Conservation (phyloP, 2,113 vertebrate species). For the Oncorhynchus kisutch region DNA sequence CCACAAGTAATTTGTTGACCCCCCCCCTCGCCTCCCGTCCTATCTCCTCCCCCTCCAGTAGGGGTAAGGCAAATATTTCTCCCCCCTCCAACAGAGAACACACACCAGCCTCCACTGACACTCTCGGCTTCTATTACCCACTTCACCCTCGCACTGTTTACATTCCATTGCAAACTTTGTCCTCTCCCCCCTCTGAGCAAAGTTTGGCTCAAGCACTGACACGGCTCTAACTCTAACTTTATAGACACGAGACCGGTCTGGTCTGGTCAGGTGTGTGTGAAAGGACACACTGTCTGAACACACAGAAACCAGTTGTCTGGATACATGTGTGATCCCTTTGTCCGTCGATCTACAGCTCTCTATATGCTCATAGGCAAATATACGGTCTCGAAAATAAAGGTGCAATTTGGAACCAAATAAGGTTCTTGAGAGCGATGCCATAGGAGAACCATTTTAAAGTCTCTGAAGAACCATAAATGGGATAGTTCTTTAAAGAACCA, state of each 20-base stretch:
- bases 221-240: slow-evolving; percentile 22
- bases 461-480: no score
- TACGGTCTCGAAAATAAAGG: not conserved
- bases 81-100: slow-evolving; percentile 24
- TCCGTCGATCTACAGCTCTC: not conserved
- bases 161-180: slow-evolving; percentile 48
- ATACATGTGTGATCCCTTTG: not conserved
- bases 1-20: slow-evolving; percentile 47
- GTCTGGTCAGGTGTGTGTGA: slow-evolving; percentile 17
- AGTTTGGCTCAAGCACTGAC: slow-evolving; percentile 14
- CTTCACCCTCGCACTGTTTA: slow-evolving; percentile 1
- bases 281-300: slow-evolving; percentile 24
- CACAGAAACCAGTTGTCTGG: not conserved
- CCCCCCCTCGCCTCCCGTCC: slow-evolving; percentile 17
- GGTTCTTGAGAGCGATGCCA: no score
- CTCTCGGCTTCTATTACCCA: slow-evolving; percentile 24
- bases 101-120: slow-evolving; percentile 12
- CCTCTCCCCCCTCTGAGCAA: slow-evolving; percentile 21
- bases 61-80: slow-evolving; percentile 33
- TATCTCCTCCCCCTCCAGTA: slow-evolving; percentile 16
- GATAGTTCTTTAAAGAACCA: no score
- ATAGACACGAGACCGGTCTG: slow-evolving; percentile 3
- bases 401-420: not conserved
- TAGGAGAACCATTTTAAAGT: no score
- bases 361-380: not conserved